These are phyloP conservation scores for Pogonocichla stellata DNA, from an alignment of 2,113 vertebrate species.

Conservation along the genomic window DNA sequence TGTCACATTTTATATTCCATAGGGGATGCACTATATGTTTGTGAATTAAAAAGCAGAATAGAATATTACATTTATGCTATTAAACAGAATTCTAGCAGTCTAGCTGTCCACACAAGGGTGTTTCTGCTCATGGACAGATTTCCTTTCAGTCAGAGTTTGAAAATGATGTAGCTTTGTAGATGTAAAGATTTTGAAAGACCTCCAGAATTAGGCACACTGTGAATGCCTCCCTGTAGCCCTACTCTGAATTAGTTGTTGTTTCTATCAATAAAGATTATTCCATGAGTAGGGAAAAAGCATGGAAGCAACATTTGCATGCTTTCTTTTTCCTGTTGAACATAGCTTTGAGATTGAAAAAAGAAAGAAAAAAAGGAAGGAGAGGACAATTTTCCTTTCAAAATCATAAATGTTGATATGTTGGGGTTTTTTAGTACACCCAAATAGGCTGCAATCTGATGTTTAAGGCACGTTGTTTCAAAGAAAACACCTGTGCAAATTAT, in stretches of 20 bases:
- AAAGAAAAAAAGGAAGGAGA: not conserved
- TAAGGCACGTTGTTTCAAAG: not conserved
- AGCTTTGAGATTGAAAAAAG: not conserved
- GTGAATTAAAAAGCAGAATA: not conserved
- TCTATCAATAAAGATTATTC: not conserved
- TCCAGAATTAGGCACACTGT: not conserved
- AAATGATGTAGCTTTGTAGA: not conserved
- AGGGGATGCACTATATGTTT: not conserved
- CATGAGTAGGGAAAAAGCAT: not conserved
- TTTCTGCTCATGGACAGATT: not conserved
- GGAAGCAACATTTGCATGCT: not conserved
- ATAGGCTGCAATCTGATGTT: not conserved
- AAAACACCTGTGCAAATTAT: not conserved
- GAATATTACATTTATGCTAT: not conserved
- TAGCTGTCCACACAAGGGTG: not conserved
- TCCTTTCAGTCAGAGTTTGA: not conserved
- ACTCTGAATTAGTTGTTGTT: not conserved
- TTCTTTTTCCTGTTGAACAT: not conserved
- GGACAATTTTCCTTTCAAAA: not conserved
- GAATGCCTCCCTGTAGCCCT: not conserved
- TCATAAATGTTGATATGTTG: not conserved
- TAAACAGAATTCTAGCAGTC: not conserved
- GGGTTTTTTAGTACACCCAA: not conserved
- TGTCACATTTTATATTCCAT: not conserved
- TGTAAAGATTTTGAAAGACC: not conserved